phyloP scores from a whole-genome alignment of 2,888 invertebrate species.

The Trachelus troglodyta region DNA sequence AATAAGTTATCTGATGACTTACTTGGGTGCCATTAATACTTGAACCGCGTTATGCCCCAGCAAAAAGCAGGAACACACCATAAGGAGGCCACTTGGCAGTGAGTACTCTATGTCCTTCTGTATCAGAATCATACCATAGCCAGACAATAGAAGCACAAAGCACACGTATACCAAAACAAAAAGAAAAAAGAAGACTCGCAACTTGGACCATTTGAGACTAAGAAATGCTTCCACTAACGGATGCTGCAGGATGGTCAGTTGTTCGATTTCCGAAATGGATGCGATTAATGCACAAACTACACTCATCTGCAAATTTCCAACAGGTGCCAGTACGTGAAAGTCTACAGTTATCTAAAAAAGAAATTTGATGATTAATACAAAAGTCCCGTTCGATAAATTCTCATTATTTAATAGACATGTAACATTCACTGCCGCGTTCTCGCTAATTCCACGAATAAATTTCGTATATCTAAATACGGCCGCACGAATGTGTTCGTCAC shows the following conservation, averaged over 20 bases:
- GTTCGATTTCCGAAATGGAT: conserved; percentile 60
- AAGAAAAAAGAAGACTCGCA: conserved; percentile 67
- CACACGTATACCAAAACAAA: conserved; percentile 61
- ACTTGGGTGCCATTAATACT: conserved; percentile 55
- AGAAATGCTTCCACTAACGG: conserved; percentile 67
- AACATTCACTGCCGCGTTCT: background rate
- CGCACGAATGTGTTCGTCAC: background rate
- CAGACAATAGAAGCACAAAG: conserved; percentile 64
- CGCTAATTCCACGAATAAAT: background rate
- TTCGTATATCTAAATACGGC: background rate
- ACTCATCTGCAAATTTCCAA: conserved; percentile 64
- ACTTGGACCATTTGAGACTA: conserved; percentile 68
- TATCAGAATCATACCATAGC: conserved; percentile 46
- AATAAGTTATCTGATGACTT: conserved; percentile 21
- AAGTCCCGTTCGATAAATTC: background rate
- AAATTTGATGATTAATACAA: background rate
- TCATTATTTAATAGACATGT: background rate
- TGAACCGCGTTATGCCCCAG: conserved; percentile 41
- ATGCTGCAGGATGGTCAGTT: conserved; percentile 65
- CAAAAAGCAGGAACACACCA: conserved; percentile 39
- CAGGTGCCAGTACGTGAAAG: conserved; percentile 63
- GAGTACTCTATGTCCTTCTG: conserved; percentile 31
- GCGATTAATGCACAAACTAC: conserved; percentile 64
- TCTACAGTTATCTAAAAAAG: conserved; percentile 48
- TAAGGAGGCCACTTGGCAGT: conserved; percentile 48